phyloP scores from a whole-genome alignment of 2,797 vertebrate species.

The Odontamblyopus rebecca region DNA sequence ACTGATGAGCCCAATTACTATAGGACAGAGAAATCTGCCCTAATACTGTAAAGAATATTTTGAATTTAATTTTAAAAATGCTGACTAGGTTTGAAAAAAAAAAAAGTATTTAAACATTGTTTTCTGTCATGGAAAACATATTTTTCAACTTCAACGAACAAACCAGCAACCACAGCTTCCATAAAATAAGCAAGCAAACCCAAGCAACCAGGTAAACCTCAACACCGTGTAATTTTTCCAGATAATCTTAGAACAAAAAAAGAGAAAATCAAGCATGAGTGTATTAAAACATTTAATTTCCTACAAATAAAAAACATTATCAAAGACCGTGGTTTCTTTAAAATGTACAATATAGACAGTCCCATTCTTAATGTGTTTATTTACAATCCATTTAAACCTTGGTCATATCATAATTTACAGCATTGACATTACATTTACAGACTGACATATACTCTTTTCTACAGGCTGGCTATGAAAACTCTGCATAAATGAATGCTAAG shows the following conservation, averaged over 20 bases:
- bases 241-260: not conserved
- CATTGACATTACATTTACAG: constrained; percentile 56
- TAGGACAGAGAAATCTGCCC: not conserved
- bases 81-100: not conserved
- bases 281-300: constrained; percentile 8
- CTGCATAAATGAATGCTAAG: constrained; percentile 42
- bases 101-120: not conserved
- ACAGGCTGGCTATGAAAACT: constrained; percentile 38
- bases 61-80: not conserved
- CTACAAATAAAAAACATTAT: constrained; percentile 1
- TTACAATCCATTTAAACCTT: constrained; percentile 46
- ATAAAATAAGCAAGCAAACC: not conserved
- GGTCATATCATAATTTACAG: constrained; percentile 46
- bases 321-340: constrained; percentile 59
- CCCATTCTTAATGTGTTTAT: constrained; percentile 50
- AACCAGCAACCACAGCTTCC: not conserved
- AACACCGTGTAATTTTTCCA: not conserved
- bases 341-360: constrained; percentile 45
- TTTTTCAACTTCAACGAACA: not conserved
- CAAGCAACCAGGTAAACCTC: not conserved
- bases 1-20: not conserved
- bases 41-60: not conserved
- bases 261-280: not conserved
- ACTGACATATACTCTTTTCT: constrained; percentile 56
- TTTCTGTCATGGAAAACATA: not conserved